Evolutionary conservation across 2,113 vertebrate genomes (phyloP).

Genomic region (Oryzias woworae): DNA sequence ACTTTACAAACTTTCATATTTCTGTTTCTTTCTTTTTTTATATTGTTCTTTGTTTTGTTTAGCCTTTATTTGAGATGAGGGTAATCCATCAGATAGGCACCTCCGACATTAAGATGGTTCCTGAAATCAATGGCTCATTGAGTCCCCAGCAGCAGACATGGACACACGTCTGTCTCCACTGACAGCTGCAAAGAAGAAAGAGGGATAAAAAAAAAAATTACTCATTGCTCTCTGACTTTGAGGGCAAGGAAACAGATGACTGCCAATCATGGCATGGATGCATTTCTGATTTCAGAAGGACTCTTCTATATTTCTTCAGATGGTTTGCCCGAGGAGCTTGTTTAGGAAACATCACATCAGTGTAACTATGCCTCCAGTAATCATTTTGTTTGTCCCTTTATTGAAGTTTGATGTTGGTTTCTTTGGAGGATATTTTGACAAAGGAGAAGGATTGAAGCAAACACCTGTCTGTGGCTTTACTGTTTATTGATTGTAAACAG

Average conservation of each 20-base stretch:
- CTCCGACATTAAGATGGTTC: slow-evolving; percentile 50
- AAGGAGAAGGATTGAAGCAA: slow-evolving; percentile 47
- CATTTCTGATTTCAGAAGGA: slow-evolving; percentile 65
- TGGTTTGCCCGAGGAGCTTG: slow-evolving; percentile 31
- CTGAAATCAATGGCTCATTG: slow-evolving; percentile 75
- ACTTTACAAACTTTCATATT: slow-evolving; percentile 34
- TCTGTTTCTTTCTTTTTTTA: slow-evolving; percentile 36
- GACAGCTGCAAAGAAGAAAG: slow-evolving; percentile 69
- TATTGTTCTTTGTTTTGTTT: slow-evolving; percentile 17
- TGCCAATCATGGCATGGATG: slow-evolving; percentile 70
- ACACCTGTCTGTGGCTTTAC: slow-evolving; percentile 64
- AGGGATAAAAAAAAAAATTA: slow-evolving; percentile 61
- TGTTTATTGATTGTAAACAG: slow-evolving; percentile 76
- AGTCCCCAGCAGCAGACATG: slow-evolving; percentile 62
- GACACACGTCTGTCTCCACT: slow-evolving; percentile 67
- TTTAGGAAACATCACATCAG: slow-evolving; percentile 41
- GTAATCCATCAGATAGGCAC: slow-evolving; percentile 70
- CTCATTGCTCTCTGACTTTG: slow-evolving; percentile 57
- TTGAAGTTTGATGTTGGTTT: slow-evolving; percentile 42
- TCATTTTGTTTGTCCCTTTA: slow-evolving; percentile 50
- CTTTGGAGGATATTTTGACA: slow-evolving; percentile 66
- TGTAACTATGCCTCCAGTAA: slow-evolving; percentile 54
- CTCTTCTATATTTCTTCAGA: slow-evolving; percentile 45
- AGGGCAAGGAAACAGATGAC: slow-evolving; percentile 66
- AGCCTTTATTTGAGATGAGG: slow-evolving; percentile 37